phyloP scores from a whole-genome alignment of 2,888 invertebrate species.

The Drosophila recens region DNA sequence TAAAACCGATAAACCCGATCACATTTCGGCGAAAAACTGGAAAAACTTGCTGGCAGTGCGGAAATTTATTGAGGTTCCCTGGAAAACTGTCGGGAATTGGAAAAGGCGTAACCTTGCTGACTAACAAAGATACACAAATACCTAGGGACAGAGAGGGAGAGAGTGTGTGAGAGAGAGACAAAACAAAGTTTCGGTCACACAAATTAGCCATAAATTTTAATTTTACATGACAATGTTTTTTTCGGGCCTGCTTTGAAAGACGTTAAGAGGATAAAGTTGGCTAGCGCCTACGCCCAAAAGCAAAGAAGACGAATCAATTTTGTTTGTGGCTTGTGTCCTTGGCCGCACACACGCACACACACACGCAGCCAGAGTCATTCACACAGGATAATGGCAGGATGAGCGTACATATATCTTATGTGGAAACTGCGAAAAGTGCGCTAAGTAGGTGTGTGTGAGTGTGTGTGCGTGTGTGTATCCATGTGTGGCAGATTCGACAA shows the following conservation, averaged over 20 bases:
- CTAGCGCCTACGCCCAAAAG: conserved; percentile 51
- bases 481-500: conserved; percentile 38
- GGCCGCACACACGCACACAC: conserved; percentile 31
- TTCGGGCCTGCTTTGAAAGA: conserved; percentile 2
- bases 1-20: conserved; percentile 38
- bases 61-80: conserved; percentile 60
- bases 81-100: conserved; percentile 24
- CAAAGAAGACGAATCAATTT: conserved; percentile 70
- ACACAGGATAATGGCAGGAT: conserved; percentile 48
- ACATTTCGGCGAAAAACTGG: conserved; percentile 56
- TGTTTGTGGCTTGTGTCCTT: conserved; percentile 52
- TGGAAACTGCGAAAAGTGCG: conserved; percentile 59
- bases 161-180: conserved; percentile 7
- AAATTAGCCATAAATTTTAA: conserved; percentile 81
- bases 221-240: conserved; percentile 75
- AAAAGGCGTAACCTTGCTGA: conserved; percentile 41
- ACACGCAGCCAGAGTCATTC: conserved; percentile 16
- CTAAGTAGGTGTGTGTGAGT: conserved; percentile 58
- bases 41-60: conserved; percentile 46
- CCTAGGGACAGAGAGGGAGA: conserved; percentile 24
- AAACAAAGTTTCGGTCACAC: conserved; percentile 57
- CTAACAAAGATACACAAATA: conserved; percentile 20
- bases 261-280: conserved; percentile 34
- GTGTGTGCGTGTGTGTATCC: conserved; percentile 24
- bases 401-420: conserved; percentile 48